Evolutionary conservation across 2,888 invertebrate genomes (phyloP), one percentile per base, ranked within the genome.

Genomic region (Oscheius sp.): DNA sequence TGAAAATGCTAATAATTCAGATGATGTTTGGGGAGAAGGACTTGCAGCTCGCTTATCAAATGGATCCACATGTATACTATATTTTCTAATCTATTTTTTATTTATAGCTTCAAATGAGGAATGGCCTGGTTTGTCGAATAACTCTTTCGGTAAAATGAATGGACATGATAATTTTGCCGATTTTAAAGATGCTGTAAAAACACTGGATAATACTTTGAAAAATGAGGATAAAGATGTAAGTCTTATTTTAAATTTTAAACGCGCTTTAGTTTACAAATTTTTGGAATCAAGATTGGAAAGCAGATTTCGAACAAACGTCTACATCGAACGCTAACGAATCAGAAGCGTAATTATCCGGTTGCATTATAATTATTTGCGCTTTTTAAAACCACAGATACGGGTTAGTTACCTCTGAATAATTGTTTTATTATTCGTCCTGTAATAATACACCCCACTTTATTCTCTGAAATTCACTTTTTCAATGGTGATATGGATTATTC

Each of bases 321-420:
- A 14, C 41, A 12, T 14, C 41, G 4, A 12, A 26, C 50, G 12
- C 30, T 1, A 50, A 50, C 26, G 50, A 50, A 17, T 50, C 50
- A 1, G 50, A 50, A 50, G 50, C 50, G n/a, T 50, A 9, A 26
- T 3, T 22, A 22, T 20, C 12, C 50, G 26, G 14, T 45, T 45
- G 8, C 6, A 6, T 45, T 17, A 12, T 47, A 47, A 47, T 47
- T 22, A 47, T 47, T 47, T 47, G 2, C 24, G 26, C 45, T 17
- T 45, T 24, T 41, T n/a, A 41, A 41, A 41, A 50, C 49, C 20
- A 12, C 30, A 8, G 6, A 2, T 26, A 26, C 50, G 50, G 47
- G 47, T 47, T 20, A 24, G 22, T 47, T 26, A 50, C 50, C 50
- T 50, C 47, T 47, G 24, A 47, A 8, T 22, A 47, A n/a, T 47